These are phyloP conservation scores for Pteromalus puparum DNA, from an alignment of 1,140 invertebrate genomes.

Conservation along the genomic window DNA sequence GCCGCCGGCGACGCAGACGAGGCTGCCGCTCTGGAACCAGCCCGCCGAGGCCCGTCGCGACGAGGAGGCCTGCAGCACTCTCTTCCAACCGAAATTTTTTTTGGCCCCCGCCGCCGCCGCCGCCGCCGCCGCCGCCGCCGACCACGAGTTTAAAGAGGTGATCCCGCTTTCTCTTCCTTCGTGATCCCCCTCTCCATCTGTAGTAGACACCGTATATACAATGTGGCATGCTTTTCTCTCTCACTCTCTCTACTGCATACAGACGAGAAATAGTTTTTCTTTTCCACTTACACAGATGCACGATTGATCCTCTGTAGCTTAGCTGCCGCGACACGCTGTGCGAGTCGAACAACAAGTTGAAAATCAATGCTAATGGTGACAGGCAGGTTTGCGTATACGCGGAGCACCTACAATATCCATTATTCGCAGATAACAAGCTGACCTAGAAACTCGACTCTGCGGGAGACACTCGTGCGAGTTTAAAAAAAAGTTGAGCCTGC, in stretches of 20 bases:
- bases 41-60: neutral
- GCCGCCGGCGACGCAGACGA: neutral
- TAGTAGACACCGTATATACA: too few relatives aligned
- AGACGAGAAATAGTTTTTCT: too few relatives aligned
- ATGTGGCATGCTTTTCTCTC: too few relatives aligned
- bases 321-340: too few relatives aligned
- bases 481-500: neutral
- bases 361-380: too few relatives aligned
- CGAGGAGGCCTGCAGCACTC: neutral
- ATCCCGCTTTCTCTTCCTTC: neutral
- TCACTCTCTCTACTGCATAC: neutral
- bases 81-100: constrained; percentile 28
- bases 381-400: too few relatives aligned
- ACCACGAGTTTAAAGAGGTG: constrained; percentile 42
- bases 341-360: too few relatives aligned
- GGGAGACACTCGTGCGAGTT: neutral
- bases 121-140: neutral
- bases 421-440: neutral
- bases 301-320: too few relatives aligned
- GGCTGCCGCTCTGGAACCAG: neutral
- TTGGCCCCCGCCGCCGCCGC: neutral
- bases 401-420: too few relatives aligned
- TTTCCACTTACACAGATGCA: too few relatives aligned
- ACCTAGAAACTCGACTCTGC: constrained; percentile 9
- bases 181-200: too few relatives aligned